Base-by-base conservation (phyloP, 2,113 vertebrate species). In the Zosterops borbonicus region DNA sequence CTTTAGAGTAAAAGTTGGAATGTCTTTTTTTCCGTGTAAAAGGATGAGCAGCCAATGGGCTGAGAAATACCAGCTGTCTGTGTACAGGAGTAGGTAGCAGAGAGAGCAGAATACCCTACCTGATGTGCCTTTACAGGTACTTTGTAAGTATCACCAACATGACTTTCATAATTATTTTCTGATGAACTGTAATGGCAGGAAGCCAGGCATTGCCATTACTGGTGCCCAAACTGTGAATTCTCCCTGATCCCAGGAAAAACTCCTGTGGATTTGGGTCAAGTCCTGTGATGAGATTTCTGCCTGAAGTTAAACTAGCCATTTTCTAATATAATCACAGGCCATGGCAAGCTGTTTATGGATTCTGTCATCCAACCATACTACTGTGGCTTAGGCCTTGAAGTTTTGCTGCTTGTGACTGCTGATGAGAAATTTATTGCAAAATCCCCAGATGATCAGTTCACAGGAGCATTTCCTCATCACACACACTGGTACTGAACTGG, bases 301-400 rank as follows among this genome's bases (percentile, higher is more conserved):
- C 79, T 65, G 16, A 80, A 79, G 62, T 93, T 83, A 92, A 90
- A 77, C 47, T 76, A 96, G 71, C 46, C 68, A 75, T 94, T 91
- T 95, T 94, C 76, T 88, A 58, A 69, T 90, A 89, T 71, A 89
- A 56, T 83, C 83, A 79, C 52, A 85, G 60, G 68, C 80, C 47
- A 63, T 5, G 29, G 86, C 2, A 2, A 92, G 83, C 76, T 93
- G 76, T 88, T 97, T 92, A 83, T 93, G 60, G 86, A 83, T 90
- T 90, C 83, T 97, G 64, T 81, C 20, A 0, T 92, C 91, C 76
- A 95, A 29, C 73, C 47, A 2, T 63, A 44, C 83, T 78, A 67
- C 68, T 75, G 73, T 5, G 5, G 80, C 68, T 91, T 83, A 95
- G 76, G 37, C 79, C 79, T 90, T 95, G 76, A 92, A 96, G 86